Evolutionary conservation across 2,888 invertebrate genomes (phyloP).

Genomic region (Heliconius ethilla): DNA sequence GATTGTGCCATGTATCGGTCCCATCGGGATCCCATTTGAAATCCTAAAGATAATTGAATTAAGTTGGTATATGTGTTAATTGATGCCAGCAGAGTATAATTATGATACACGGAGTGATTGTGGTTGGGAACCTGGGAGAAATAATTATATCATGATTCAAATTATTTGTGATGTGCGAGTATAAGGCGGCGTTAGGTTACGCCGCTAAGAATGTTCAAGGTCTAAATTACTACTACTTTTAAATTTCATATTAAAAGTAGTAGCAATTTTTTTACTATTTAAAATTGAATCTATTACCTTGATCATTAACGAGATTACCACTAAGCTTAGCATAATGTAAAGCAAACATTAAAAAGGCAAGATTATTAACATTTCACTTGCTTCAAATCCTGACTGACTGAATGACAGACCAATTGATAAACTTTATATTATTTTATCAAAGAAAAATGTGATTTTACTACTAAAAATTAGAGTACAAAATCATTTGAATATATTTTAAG

Average conservation of each 20-base stretch:
- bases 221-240: neutral
- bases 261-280: neutral
- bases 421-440: neutral
- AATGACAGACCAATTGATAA: slow-evolving; percentile 26
- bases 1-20: slow-evolving; percentile 65
- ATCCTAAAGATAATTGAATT: slow-evolving; percentile 33
- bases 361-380: slow-evolving; percentile 19
- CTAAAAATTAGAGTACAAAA: slow-evolving; percentile 43
- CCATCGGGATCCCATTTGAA: slow-evolving; percentile 45
- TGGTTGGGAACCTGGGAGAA: neutral
- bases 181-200: neutral
- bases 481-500: slow-evolving; percentile 33
- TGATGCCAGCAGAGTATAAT: neutral
- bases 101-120: neutral
- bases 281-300: neutral
- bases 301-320: neutral
- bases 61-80: slow-evolving; percentile 2
- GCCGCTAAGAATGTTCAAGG: too few species aligned
- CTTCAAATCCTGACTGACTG: slow-evolving; percentile 27
- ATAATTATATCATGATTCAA: neutral
- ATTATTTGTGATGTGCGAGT: too few species aligned
- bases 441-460: slow-evolving; percentile 20
- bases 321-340: neutral
- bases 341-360: slow-evolving; percentile 3
- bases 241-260: neutral